A percentile compares a stretch with the other conserved stretches of the same genome.
Conservation (phyloP, 2,888 invertebrate species). For the Pediacus dermestoides region DNA sequence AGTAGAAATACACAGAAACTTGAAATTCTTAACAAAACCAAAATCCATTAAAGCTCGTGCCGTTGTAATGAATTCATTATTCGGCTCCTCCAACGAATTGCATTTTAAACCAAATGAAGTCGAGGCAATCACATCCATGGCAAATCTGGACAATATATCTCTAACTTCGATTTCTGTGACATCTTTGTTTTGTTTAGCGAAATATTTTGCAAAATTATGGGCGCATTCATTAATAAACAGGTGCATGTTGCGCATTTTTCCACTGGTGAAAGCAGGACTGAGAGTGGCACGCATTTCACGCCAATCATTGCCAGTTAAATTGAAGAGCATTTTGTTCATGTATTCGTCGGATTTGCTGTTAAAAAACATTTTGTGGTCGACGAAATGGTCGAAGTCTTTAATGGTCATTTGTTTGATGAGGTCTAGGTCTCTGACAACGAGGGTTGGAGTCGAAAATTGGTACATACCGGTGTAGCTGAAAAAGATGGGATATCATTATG, state of each 20-base stretch:
- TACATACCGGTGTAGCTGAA: conserved; percentile 30
- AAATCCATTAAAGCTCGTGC: conserved; percentile 26
- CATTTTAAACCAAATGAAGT: conserved; percentile 39
- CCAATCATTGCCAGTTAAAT: not conserved
- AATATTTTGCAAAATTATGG: conserved; percentile 30
- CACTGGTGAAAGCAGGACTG: conserved; percentile 44
- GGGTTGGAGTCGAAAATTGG: conserved; percentile 40
- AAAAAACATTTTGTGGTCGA: conserved; percentile 41
- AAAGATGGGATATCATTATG: no score
- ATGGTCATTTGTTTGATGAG: conserved; percentile 57
- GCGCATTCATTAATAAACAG: conserved; percentile 47
- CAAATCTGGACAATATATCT: conserved; percentile 35
- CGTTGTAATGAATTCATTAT: conserved; percentile 37
- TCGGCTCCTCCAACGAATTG: conserved; percentile 34
- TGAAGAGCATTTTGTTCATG: not conserved
- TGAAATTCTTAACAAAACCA: conserved; percentile 1
- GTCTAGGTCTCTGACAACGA: conserved; percentile 55
- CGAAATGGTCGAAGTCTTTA: conserved; percentile 57
- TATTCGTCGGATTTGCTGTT: not conserved
- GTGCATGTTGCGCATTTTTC: conserved; percentile 55
- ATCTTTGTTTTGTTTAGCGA: conserved; percentile 21
- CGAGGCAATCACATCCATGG: conserved; percentile 38
- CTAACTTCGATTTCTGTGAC: conserved; percentile 31
- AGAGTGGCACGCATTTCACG: conserved; percentile 4
- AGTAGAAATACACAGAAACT: not conserved